Conservation (phyloP, 2,113 vertebrate species). For the Alouatta palliata region DNA sequence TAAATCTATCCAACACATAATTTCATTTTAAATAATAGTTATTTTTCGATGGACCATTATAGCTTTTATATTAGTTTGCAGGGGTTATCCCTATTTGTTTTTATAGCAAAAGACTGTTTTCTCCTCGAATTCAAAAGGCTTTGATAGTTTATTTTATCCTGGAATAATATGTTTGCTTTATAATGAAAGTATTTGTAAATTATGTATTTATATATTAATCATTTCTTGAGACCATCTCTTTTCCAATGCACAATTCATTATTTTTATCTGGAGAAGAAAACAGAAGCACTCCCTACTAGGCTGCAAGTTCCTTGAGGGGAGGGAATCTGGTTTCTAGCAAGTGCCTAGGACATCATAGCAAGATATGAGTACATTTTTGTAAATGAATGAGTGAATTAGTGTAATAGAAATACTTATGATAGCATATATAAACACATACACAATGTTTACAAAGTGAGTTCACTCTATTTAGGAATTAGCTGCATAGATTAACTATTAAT, state of each 20-base stretch:
- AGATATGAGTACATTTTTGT: not conserved
- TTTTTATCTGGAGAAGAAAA: conserved; percentile 37
- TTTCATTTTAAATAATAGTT: not conserved
- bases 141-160: not conserved
- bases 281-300: not conserved
- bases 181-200: not conserved
- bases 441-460: not conserved
- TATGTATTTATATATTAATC: not conserved
- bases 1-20: not conserved
- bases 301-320: not conserved
- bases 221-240: not conserved
- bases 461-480: not conserved
- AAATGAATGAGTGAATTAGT: not conserved
- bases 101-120: not conserved
- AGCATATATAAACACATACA: not conserved
- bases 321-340: not conserved
- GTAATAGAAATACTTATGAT: not conserved
- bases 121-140: conserved; percentile 18
- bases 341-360: not conserved
- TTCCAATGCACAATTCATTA: not conserved
- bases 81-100: not conserved
- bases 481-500: not conserved
- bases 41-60: conserved; percentile 21
- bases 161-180: not conserved
- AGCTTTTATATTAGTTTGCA: not conserved